Base-by-base conservation (phyloP, 2,113 vertebrate species). In the Parus major region DNA sequence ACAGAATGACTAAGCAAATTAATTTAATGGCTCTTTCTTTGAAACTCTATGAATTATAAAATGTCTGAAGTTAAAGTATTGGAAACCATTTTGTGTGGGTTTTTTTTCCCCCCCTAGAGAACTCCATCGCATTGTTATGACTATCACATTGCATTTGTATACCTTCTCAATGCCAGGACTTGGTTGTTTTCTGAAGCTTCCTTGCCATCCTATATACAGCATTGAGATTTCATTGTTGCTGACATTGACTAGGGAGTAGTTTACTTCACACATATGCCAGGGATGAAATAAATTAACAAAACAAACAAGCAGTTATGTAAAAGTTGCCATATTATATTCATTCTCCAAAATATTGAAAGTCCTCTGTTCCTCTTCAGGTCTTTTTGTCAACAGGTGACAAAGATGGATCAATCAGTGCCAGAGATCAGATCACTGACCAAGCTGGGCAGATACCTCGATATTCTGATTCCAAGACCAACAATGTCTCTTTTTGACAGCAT, bases 231-330 rank as follows among this genome's bases (percentile, higher is more conserved):
- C 11, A 46, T 33, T 60, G 29, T 7, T 68, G 29, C 52, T 75
- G 35, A 55, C 35, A 64, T 49, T 77, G 42, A 16, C 19, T 55
- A 28, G 23, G 33, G 39, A 75, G 46, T 20, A 17, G 7, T 39
- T 87, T 82, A 44, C 14, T 72, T 22, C 49, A 76, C 29, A 47
- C 12, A 53, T 72, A 65, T 20, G 8, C 16, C 25, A 82, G 50
- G 20, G 68, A 57, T 73, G 13, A 90, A 86, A 47, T 61, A 66
- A 84, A 47, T 7, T 46, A 55, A 25, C 3, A 59, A 80, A 5
- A 0, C 7, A 66, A 41, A 6, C 5, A 47, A 46, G 44, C 5
- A 13, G 17, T 29, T 60, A 24, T 2, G 3, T 31, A 7, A 46
- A 41, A 35, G 3, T 33, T 78, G 27, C 9, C 24, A 20, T 42